These are phyloP conservation scores for Seriola aureovittata DNA, from an alignment of 2,113 vertebrate species.

Conservation along the genomic window DNA sequence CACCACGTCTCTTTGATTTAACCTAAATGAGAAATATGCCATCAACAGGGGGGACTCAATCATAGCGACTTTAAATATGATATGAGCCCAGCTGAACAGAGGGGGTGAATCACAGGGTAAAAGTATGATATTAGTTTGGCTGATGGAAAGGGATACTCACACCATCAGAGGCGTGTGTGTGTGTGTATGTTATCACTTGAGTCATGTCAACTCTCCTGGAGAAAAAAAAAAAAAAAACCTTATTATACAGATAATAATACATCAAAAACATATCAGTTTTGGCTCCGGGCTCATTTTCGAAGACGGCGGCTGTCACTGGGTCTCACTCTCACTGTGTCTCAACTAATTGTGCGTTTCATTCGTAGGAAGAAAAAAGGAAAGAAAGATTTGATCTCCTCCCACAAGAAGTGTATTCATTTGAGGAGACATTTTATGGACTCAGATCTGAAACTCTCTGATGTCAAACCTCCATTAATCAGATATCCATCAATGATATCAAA, in stretches of 20 bases:
- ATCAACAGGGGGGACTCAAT: slow-evolving; percentile 73
- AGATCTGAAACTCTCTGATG: not conserved
- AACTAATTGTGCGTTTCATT: slow-evolving; percentile 58
- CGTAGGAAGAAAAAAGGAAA: not conserved
- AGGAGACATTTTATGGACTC: slow-evolving; percentile 34
- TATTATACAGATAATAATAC: slow-evolving; percentile 73
- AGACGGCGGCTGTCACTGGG: slow-evolving; percentile 30
- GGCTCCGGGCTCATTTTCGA: slow-evolving; percentile 1
- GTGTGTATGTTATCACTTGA: slow-evolving; percentile 7
- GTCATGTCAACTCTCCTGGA: slow-evolving; percentile 22
- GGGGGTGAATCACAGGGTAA: slow-evolving; percentile 66
- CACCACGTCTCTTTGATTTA: slow-evolving; percentile 83
- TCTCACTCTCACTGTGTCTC: slow-evolving; percentile 33
- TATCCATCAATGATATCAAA: slow-evolving; percentile 33
- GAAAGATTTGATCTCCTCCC: slow-evolving; percentile 54
- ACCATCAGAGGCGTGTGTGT: slow-evolving; percentile 45
- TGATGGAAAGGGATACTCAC: slow-evolving; percentile 63
- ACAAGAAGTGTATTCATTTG: slow-evolving; percentile 21
- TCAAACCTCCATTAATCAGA: slow-evolving; percentile 38
- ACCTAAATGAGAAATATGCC: slow-evolving; percentile 83
- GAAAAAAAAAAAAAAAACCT: slow-evolving; percentile 34
- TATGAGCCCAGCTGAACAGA: slow-evolving; percentile 70
- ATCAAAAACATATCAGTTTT: slow-evolving; percentile 55
- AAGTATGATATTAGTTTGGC: slow-evolving; percentile 69
- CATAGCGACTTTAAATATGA: slow-evolving; percentile 77